phyloP scores from a whole-genome alignment of 2,888 invertebrate genomes.

The Dasypolia templi region DNA sequence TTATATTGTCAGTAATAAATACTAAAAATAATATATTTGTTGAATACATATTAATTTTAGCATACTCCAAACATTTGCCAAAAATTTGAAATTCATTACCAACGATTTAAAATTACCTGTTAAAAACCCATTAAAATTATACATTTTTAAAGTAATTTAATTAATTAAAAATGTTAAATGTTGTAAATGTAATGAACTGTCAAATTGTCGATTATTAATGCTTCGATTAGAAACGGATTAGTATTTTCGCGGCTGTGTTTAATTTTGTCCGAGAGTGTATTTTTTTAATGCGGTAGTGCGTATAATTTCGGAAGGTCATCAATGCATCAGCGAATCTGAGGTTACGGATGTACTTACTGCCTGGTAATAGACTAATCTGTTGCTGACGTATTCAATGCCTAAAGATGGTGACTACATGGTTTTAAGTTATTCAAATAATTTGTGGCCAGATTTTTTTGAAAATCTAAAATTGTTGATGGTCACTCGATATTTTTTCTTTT shows the following conservation, averaged over 20 bases:
- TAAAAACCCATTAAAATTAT: conserved; percentile 26
- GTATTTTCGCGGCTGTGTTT: conserved; percentile 41
- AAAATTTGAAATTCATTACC: too few species aligned
- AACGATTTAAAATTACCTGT: conserved; percentile 9
- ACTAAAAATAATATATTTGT: neutral
- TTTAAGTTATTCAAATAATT: neutral
- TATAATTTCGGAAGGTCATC: conserved; percentile 46
- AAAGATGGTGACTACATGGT: neutral
- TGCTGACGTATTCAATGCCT: neutral
- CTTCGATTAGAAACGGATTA: conserved; percentile 39
- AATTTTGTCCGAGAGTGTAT: conserved; percentile 33
- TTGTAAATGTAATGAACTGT: conserved; percentile 56
- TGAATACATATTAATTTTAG: conserved; percentile 20
- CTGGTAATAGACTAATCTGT: neutral
- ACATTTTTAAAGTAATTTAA: conserved; percentile 41
- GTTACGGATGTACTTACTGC: conserved; percentile 48
- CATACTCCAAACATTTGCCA: conserved; percentile 19
- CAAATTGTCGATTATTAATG: conserved; percentile 55
- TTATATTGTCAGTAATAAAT: conserved; percentile 47
- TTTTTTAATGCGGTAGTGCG: conserved; percentile 50
- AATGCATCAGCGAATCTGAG: conserved; percentile 60
- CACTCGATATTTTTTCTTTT: too few species aligned
- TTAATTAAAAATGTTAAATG: conserved; percentile 21
- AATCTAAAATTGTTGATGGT: neutral
- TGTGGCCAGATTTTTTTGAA: neutral